These are phyloP conservation scores for Octodon degus DNA, from an alignment of 2,113 vertebrate genomes.

Conservation along the genomic window DNA sequence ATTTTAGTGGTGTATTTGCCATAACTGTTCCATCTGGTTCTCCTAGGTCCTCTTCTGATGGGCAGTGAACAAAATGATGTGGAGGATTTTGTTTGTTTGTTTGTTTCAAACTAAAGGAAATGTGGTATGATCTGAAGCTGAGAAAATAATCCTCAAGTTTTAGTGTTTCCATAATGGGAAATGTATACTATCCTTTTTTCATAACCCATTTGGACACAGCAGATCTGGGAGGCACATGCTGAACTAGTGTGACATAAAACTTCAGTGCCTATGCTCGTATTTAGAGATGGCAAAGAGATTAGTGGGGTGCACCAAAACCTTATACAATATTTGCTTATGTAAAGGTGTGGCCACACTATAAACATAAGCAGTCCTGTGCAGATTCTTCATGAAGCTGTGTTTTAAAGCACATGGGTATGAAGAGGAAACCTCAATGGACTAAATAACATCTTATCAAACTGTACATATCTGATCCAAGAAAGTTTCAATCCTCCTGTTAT, in stretches of 20 bases:
- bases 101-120: background rate
- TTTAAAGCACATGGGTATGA: background rate
- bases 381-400: background rate
- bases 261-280: background rate
- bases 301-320: background rate
- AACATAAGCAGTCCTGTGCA: background rate
- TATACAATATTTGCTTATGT: background rate
- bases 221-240: background rate
- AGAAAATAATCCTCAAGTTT: background rate
- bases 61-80: background rate
- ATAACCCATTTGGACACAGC: background rate
- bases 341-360: background rate
- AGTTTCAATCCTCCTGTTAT: background rate
- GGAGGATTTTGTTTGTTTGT: background rate
- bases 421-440: background rate
- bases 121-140: background rate
- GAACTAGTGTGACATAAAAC: background rate
- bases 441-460: background rate
- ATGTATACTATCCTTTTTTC: background rate
- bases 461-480: background rate
- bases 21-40: background rate
- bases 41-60: background rate
- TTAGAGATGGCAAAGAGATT: background rate
- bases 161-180: background rate
- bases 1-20: background rate